These are phyloP conservation scores for Seira ritae DNA, from an alignment of 2,888 invertebrate genomes.

Conservation along the genomic window DNA sequence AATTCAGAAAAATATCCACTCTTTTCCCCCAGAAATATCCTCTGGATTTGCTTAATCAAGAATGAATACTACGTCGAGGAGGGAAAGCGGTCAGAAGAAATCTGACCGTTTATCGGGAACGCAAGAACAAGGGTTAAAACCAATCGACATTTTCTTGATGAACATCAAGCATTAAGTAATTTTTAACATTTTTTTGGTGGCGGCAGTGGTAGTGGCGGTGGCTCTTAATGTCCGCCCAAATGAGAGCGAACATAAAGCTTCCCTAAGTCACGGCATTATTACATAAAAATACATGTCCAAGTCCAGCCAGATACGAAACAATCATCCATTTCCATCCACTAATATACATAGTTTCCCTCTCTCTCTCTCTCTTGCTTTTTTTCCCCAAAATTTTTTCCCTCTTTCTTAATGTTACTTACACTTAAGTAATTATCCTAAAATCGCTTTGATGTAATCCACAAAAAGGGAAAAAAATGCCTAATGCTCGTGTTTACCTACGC, in stretches of 20 bases:
- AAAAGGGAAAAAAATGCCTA: constrained; percentile 10
- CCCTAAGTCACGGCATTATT: constrained; percentile 47
- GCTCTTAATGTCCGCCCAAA: constrained; percentile 23
- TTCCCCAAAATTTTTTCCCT: neutral
- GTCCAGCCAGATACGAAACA: too few species aligned
- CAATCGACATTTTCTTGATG: constrained; percentile 13
- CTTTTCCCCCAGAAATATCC: neutral
- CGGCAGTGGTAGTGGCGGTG: constrained; percentile 4
- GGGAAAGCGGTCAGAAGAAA: neutral
- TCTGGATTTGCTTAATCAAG: too few species aligned
- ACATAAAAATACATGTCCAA: constrained; percentile 42
- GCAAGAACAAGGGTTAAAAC: constrained; percentile 11
- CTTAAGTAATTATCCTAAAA: constrained; percentile 74
- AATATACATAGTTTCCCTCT: constrained; percentile 25
- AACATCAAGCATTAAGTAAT: constrained; percentile 21
- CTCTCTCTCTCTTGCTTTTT: neutral
- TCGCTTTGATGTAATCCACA: constrained; percentile 71
- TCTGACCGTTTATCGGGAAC: neutral
- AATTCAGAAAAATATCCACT: constrained; percentile 2
- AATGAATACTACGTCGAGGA: too few species aligned
- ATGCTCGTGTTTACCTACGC: constrained; percentile 25
- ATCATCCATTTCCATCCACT: constrained; percentile 42
- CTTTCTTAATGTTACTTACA: constrained; percentile 61
- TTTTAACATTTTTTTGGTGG: constrained; percentile 1
- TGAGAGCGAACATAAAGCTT: constrained; percentile 40